Evolutionary conservation across 2,113 vertebrate genomes (phyloP).

Genomic region (Aphyosemion australe): DNA sequence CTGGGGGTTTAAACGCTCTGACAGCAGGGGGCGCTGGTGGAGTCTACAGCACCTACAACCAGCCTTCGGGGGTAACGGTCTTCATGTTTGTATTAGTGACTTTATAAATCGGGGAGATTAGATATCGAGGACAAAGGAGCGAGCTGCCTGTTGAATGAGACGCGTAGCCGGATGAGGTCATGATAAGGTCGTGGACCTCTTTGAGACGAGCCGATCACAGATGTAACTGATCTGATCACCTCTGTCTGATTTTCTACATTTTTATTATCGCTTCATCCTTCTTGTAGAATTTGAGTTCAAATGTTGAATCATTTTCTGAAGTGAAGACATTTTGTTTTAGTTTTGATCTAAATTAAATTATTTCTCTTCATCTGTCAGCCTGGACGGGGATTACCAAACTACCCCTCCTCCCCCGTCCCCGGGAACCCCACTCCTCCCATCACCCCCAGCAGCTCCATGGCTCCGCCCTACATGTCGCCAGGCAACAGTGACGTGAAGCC

Average conservation of each 20-base stretch:
- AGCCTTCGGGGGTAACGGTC: slow-evolving; percentile 80
- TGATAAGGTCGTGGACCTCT: no score
- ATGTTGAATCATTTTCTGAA: no score
- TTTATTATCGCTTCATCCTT: no score
- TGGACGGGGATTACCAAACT: slow-evolving; percentile 84
- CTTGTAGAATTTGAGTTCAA: no score
- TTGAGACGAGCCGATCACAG: no score
- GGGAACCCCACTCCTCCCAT: slow-evolving; percentile 91
- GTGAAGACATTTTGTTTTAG: neutral
- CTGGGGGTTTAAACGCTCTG: slow-evolving; percentile 64
- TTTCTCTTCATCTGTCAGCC: slow-evolving; percentile 68
- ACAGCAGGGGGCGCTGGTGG: slow-evolving; percentile 57
- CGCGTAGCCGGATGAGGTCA: no score
- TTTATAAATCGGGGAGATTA: no score
- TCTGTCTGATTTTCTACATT: no score
- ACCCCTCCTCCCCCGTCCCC: slow-evolving; percentile 88
- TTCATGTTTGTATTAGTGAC: neutral
- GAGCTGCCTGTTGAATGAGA: no score
- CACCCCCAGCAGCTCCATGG: slow-evolving; percentile 84
- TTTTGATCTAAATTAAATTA: neutral
- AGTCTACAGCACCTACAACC: slow-evolving; percentile 80
- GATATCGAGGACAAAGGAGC: no score
- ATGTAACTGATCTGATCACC: no score
- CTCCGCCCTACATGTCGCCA: slow-evolving; percentile 83
- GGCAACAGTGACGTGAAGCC: slow-evolving; percentile 87